phyloP scores from a whole-genome alignment of 2,797 vertebrate species.

The Buphagus erythrorhynchus region DNA sequence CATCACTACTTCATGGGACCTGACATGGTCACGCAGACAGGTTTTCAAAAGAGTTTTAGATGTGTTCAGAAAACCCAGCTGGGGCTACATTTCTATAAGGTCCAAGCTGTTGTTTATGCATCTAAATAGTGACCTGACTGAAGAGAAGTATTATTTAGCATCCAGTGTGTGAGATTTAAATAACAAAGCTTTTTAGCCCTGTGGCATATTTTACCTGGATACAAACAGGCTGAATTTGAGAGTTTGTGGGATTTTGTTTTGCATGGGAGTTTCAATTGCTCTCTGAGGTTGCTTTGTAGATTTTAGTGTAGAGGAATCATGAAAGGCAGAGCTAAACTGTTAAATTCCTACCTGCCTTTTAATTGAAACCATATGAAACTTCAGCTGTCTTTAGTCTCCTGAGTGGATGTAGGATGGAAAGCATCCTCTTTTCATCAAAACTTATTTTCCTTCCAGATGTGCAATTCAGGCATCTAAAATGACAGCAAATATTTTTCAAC shows the following conservation, averaged over 20 bases:
- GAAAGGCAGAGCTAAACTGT: background rate
- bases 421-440: background rate
- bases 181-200: background rate
- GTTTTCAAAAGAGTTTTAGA: background rate
- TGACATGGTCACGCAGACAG: background rate
- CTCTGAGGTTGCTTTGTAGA: background rate
- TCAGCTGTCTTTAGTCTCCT: background rate
- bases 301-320: background rate
- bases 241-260: background rate
- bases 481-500: background rate
- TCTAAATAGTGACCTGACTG: background rate
- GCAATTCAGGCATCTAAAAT: background rate
- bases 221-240: background rate
- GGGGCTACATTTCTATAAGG: background rate
- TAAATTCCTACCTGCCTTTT: background rate
- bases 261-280: background rate
- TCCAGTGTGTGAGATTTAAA: background rate
- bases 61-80: background rate
- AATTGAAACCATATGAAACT: background rate
- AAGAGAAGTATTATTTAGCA: background rate
- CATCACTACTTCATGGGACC: background rate
- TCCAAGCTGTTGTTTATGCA: background rate
- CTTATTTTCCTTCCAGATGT: background rate
- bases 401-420: background rate
- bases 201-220: background rate